A percentile compares a stretch with the other conserved stretches of the same genome.
Evolutionary conservation across 92 coral and sea anemone species (phyloP).

Genomic region (Porites rus): DNA sequence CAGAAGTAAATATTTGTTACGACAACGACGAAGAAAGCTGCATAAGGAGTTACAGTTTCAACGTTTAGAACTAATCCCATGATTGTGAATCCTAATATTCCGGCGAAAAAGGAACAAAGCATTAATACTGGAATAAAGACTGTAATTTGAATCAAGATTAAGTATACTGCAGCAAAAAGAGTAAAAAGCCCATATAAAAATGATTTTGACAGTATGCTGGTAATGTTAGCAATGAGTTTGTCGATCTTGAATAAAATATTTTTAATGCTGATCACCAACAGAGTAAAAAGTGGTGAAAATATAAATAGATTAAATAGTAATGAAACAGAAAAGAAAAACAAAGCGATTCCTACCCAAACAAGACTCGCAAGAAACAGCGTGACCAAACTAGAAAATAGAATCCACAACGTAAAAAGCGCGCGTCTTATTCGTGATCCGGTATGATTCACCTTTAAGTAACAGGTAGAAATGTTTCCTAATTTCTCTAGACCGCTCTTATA

Average conservation of each 20-base stretch:
- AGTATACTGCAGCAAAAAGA: too few species aligned
- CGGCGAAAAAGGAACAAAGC: neutral
- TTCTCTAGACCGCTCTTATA: too few species aligned
- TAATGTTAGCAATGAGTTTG: neutral
- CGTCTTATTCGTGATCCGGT: neutral
- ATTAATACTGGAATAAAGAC: neutral
- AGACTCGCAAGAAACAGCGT: neutral
- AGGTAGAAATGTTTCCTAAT: too few species aligned
- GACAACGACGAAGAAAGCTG: neutral
- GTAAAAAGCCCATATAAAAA: too few species aligned
- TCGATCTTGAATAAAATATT: neutral
- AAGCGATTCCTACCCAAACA: neutral
- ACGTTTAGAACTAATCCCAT: constrained; percentile 18
- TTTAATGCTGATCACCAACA: neutral
- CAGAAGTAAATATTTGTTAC: neutral
- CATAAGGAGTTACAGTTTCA: neutral
- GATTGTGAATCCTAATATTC: constrained; percentile 4
- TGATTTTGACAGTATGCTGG: too few species aligned
- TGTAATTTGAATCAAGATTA: too few species aligned
- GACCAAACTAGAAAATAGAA: neutral
- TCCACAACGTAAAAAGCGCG: neutral
- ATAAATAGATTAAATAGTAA: neutral
- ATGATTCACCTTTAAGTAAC: too few species aligned
- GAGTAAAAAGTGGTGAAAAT: neutral
- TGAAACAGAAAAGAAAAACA: neutral